Base-by-base conservation (phyloP, 1,140 invertebrate species). In the Archivesica marissinica region DNA sequence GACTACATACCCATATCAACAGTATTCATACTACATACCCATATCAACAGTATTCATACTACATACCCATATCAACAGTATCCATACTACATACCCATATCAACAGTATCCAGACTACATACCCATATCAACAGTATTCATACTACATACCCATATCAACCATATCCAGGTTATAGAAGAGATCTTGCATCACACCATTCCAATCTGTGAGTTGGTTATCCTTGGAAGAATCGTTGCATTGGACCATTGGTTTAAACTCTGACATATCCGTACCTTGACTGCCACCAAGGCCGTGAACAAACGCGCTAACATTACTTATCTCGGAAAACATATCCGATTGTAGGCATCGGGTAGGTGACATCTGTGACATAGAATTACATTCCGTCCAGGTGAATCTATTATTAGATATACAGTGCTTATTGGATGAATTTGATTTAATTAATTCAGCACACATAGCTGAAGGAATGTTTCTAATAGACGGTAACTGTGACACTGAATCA, bases 91-190 rank as follows among this genome's bases (percentile, higher is more conserved):
- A n/a, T n/a, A n/a, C n/a, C n/a, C n/a, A n/a, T n/a, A n/a, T n/a
- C n/a, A n/a, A n/a, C n/a, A n/a, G n/a, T n/a, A n/a, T n/a, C n/a
- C n/a, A n/a, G n/a, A n/a, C n/a, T n/a, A n/a, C n/a, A n/a, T n/a
- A n/a, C n/a, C n/a, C n/a, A n/a, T n/a, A n/a, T n/a, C n/a, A n/a
- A n/a, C n/a, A n/a, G n/a, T n/a, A n/a, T n/a, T 56, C 25, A n/a
- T 7, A 13, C 4, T 61, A 72, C 68, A 17, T 72, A 72, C 68
- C 68, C 28, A 79, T 7, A 66, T 83, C 80, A n/a, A 83, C 66
- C 47, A 75, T 83, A 50, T 83, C 80, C 25, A 83, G 35, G 30
- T 83, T 83, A 47, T 83, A 83, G 70, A 83, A 83, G 1, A 83
- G 39, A 64, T 83, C 80, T 44, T 83, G 64, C 50, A 83, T 64